Percentiles rank a stretch among this genome's conserved stretches.
phyloP scores from a whole-genome alignment of 1,140 invertebrate genomes.

The Hypsibius dujardini region DNA sequence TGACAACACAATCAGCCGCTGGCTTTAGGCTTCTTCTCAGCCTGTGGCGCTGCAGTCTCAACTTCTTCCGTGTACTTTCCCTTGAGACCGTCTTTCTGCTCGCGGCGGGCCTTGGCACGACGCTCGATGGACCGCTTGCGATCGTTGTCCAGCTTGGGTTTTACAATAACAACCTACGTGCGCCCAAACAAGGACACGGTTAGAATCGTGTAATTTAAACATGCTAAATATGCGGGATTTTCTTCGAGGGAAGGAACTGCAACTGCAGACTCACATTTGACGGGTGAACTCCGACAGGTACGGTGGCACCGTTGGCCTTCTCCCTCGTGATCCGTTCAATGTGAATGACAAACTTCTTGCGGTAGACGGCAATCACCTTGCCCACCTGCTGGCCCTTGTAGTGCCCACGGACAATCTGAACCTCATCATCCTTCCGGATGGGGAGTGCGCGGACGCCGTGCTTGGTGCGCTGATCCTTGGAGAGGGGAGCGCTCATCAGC shows the following conservation, averaged over 20 bases:
- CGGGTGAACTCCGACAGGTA: constrained; percentile 94
- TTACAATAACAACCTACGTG: constrained; percentile 78
- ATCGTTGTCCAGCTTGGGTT: constrained; percentile 97
- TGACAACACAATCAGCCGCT: too few relatives aligned
- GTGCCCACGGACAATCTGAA: constrained; percentile 86
- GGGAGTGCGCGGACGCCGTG: constrained; percentile 95
- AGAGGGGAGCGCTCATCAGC: constrained; percentile 95
- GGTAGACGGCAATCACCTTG: constrained; percentile 82
- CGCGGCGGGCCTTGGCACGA: constrained; percentile 71
- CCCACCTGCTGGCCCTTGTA: constrained; percentile 97
- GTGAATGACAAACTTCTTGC: constrained; percentile 96
- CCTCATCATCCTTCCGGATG: constrained; percentile 95
- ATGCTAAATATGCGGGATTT: too few relatives aligned
- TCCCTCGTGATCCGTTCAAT: constrained; percentile 96
- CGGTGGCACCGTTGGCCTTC: constrained; percentile 93
- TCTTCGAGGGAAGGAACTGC: too few relatives aligned
- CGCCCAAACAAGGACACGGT: not conserved
- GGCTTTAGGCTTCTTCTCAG: not conserved
- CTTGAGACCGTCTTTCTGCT: constrained; percentile 84
- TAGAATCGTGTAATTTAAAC: too few relatives aligned
- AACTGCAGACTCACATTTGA: constrained; percentile 56
- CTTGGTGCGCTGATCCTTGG: constrained; percentile 89
- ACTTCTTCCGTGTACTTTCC: constrained; percentile 96
- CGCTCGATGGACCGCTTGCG: constrained; percentile 87
- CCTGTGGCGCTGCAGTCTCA: constrained; percentile 30